These are phyloP conservation scores for Napeogenes inachia DNA, from an alignment of 2,888 invertebrate species.

Conservation along the genomic window DNA sequence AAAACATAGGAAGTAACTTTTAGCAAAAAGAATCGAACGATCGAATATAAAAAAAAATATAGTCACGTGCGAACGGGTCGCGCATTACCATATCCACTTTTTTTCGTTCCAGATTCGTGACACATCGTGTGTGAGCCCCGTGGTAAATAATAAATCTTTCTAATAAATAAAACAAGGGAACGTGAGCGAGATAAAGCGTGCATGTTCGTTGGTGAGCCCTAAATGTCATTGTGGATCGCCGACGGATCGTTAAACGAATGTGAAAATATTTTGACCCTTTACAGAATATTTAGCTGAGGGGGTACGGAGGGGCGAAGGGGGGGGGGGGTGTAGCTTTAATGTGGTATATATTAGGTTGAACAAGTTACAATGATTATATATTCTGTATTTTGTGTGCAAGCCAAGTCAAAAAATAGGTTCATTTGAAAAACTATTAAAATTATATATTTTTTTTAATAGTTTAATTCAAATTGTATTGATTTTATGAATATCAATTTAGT, in stretches of 20 bases:
- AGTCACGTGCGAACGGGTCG: conserved; percentile 63
- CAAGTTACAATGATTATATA: no score
- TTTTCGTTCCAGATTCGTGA: conserved; percentile 72
- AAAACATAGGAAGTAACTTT: conserved; percentile 39
- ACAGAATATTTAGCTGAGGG: conserved; percentile 40
- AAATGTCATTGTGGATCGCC: conserved; percentile 66
- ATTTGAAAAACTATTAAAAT: no score
- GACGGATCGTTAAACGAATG: conserved; percentile 72
- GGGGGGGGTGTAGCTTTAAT: not conserved
- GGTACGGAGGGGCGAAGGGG: conserved; percentile 20
- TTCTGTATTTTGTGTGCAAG: no score
- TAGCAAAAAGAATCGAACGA: conserved; percentile 42
- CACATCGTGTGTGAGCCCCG: conserved; percentile 72
- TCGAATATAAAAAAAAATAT: conserved; percentile 51
- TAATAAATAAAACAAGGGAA: conserved; percentile 77
- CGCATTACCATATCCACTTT: conserved; percentile 72
- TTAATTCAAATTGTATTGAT: no score
- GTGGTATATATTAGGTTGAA: not conserved
- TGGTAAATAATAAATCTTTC: conserved; percentile 77
- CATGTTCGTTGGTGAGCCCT: conserved; percentile 74
- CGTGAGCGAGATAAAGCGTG: conserved; percentile 73
- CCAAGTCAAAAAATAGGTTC: no score
- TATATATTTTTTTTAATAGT: no score
- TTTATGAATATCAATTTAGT: no score
- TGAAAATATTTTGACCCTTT: conserved; percentile 69